Evolutionary conservation across 2,113 vertebrate species (phyloP), one percentile per base, ranked within the genome.

Genomic region (Pachyramphus minor): DNA sequence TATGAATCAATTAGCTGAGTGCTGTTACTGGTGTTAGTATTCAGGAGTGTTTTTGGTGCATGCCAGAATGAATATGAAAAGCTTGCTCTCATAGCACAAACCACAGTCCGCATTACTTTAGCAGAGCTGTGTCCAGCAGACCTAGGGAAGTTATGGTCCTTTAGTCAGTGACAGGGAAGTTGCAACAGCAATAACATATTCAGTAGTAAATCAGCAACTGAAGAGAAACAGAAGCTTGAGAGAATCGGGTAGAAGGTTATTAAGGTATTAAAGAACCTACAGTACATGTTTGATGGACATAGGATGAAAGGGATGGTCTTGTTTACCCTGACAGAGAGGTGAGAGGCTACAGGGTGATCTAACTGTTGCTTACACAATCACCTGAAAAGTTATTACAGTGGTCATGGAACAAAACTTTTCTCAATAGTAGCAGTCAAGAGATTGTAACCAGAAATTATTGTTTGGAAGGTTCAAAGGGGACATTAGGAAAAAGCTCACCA

Each of bases 161-260:
- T 47, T 50, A 76, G 37, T 27, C 18, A 53, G 33, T 42, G 20
- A 39, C 31, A 42, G 14, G n/a, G 28, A 81, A n/a, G 22, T 14
- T 88, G 21, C 21, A 27, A 14, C 13, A 55, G 45, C 24, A 84
- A 55, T 45, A 74, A 22, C 2, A 1, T 45, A 13, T 4, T 58
- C 47, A 30, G 15, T 8, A 55, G 11, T 14, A 85, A 14, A 11
- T 6, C 10, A 6, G 5, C 27, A 47, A 5, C 0, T 64, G 28
- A 90, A 68, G 6, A 82, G 21, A 75, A 69, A 55, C 1, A 8
- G 15, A 78, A 72, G 60, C 14, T 47, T 11, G 8, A 44, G 72
- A 35, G 12, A 31, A 60, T 47, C 11, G 14, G 0, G 1, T 14
- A 14, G 13, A 84, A 31, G 19, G 12, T 31, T 2, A 52, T 2